A percentile compares a stretch with the other conserved stretches of the same genome.
Evolutionary conservation across 2,888 invertebrate species (phyloP).

Genomic region (Ochlodes sylvanus): DNA sequence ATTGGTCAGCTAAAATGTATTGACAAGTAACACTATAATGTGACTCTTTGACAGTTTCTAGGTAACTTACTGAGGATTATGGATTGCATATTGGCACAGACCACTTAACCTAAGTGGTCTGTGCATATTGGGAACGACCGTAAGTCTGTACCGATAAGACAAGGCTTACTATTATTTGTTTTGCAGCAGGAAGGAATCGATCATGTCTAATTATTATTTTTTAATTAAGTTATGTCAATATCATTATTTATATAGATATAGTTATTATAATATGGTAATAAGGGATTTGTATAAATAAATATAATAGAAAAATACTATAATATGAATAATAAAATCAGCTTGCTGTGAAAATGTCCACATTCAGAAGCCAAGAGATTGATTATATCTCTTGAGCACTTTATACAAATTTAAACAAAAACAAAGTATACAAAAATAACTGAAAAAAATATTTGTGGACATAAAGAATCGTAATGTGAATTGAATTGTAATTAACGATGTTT

Average conservation of each 20-base stretch:
- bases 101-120: too few species aligned
- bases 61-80: too few species aligned
- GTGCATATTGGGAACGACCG: too few species aligned
- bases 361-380: neutral
- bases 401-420: neutral
- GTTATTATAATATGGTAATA: constrained; percentile 23
- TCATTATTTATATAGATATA: constrained; percentile 58
- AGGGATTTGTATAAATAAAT: constrained; percentile 36
- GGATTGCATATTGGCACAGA: too few species aligned
- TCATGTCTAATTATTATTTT: constrained; percentile 20
- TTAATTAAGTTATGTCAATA: constrained; percentile 63
- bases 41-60: too few species aligned
- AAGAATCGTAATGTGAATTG: neutral
- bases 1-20: too few species aligned
- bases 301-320: constrained; percentile 15
- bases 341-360: constrained; percentile 20
- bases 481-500: constrained; percentile 4
- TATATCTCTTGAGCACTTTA: neutral
- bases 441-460: neutral
- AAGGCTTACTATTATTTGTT: neutral
- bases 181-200: constrained; percentile 10
- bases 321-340: constrained; percentile 19
- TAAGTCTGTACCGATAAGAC: neutral
- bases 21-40: too few species aligned
- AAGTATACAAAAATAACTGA: neutral